These are phyloP conservation scores for Equus quagga DNA, from an alignment of 2,113 vertebrate genomes.

Conservation along the genomic window DNA sequence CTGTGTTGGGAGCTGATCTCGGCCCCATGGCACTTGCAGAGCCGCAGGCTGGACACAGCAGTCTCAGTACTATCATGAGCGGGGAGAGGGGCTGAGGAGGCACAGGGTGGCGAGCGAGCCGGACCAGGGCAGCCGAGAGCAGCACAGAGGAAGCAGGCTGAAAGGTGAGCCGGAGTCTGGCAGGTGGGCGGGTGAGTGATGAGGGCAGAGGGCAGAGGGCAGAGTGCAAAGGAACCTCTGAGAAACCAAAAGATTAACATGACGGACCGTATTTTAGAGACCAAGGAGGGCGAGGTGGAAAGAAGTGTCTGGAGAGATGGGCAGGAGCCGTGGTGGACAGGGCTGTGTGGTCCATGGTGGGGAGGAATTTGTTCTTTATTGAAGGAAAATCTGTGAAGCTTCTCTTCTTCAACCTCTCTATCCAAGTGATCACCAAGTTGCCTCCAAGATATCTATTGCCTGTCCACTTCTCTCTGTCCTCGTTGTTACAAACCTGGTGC, in stretches of 20 bases:
- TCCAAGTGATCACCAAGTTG: background rate
- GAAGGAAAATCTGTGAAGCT: background rate
- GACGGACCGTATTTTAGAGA: background rate
- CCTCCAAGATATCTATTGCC: background rate
- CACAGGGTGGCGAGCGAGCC: rapidly evolving
- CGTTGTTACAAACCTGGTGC: background rate
- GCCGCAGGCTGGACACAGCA: background rate
- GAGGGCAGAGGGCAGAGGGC: background rate
- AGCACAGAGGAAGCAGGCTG: background rate
- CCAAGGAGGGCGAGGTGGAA: background rate
- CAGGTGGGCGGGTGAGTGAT: too few relatives aligned
- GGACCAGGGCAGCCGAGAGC: background rate
- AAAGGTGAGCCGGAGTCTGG: background rate
- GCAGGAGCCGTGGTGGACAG: background rate
- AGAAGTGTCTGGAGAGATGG: background rate
- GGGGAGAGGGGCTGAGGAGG: background rate
- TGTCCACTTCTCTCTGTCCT: background rate
- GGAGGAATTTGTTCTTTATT: background rate
- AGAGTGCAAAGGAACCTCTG: background rate
- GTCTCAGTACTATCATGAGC: background rate
- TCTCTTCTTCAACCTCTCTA: background rate
- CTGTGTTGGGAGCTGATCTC: background rate
- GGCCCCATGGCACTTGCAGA: background rate
- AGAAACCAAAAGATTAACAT: background rate
- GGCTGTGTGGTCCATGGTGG: background rate